A percentile compares a stretch with the other conserved stretches of the same genome.
Conservation (phyloP, 2,888 invertebrate genomes). For the Ypsolopha scabrella region DNA sequence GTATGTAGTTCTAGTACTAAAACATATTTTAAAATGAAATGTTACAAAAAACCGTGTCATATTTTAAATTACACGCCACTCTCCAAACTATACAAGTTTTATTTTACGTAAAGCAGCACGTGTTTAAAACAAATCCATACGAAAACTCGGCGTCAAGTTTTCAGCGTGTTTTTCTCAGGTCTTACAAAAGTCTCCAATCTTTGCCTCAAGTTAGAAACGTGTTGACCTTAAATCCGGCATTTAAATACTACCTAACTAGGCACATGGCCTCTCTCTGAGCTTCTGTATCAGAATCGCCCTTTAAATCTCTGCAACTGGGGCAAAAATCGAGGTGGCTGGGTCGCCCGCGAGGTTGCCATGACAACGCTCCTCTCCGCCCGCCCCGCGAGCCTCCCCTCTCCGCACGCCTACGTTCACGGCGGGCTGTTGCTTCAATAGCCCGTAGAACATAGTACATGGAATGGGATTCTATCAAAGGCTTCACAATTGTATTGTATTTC, state of each 20-base stretch:
- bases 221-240: too few relatives aligned
- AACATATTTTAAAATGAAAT: too few relatives aligned
- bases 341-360: slow-evolving; percentile 25
- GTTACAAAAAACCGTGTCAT: too few relatives aligned
- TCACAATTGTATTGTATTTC: slow-evolving; percentile 2
- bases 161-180: too few relatives aligned
- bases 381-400: slow-evolving; percentile 6
- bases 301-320: slow-evolving; percentile 39
- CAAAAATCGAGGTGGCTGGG: slow-evolving; percentile 41
- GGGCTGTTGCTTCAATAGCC: slow-evolving; percentile 9
- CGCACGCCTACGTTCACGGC: slow-evolving; percentile 6
- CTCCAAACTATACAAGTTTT: too few relatives aligned
- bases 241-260: not conserved
- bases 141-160: too few relatives aligned
- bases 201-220: too few relatives aligned
- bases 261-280: not conserved
- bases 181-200: too few relatives aligned
- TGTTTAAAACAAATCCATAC: too few relatives aligned
- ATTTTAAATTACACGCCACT: too few relatives aligned
- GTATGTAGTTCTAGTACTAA: too few relatives aligned
- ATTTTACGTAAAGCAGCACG: too few relatives aligned
- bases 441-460: slow-evolving; percentile 7
- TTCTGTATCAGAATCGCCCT: slow-evolving; percentile 25
- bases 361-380: slow-evolving; percentile 22
- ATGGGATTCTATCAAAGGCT: slow-evolving; percentile 7